Evolutionary conservation across 2,113 vertebrate genomes (phyloP).

Genomic region (Ascaphus truei): DNA sequence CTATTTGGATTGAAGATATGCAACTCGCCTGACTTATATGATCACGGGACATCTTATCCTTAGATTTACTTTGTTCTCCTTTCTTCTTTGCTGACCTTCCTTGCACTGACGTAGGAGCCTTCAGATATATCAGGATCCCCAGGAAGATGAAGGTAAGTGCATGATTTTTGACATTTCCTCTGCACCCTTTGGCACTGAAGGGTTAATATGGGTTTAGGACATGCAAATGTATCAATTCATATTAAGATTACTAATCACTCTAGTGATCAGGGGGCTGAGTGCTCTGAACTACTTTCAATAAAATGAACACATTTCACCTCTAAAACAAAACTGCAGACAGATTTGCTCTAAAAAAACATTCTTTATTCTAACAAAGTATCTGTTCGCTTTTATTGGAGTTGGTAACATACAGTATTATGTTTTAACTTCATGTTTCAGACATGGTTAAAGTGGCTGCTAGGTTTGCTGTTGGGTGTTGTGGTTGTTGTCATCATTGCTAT

Average conservation of each 20-base stretch:
- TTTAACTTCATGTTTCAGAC: slow-evolving; percentile 55
- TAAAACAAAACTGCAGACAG: too few relatives aligned
- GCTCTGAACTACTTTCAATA: too few relatives aligned
- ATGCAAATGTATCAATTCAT: too few relatives aligned
- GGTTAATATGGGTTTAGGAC: too few relatives aligned
- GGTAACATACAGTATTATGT: too few relatives aligned
- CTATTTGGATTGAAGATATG: slow-evolving; percentile 33
- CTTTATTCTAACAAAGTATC: too few relatives aligned
- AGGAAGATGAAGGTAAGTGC: slow-evolving; percentile 56
- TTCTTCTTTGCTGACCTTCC: slow-evolving; percentile 9
- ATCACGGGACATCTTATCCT: neutral
- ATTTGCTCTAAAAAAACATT: too few relatives aligned
- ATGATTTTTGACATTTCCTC: neutral
- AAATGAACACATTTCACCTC: too few relatives aligned
- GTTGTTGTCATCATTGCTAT: slow-evolving; percentile 52
- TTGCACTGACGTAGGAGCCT: neutral
- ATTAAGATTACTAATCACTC: too few relatives aligned
- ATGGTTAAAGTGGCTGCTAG: slow-evolving; percentile 59
- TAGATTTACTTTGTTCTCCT: slow-evolving; percentile 10
- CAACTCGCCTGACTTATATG: slow-evolving; percentile 1
- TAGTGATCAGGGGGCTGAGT: too few relatives aligned
- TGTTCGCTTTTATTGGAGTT: too few relatives aligned
- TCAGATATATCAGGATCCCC: neutral
- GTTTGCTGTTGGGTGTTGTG: slow-evolving; percentile 46
- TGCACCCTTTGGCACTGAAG: too few relatives aligned